A percentile compares a stretch with the other conserved stretches of the same genome.
These are phyloP conservation scores for Electrophaes corylata DNA, from an alignment of 2,888 invertebrate species.

Conservation along the genomic window DNA sequence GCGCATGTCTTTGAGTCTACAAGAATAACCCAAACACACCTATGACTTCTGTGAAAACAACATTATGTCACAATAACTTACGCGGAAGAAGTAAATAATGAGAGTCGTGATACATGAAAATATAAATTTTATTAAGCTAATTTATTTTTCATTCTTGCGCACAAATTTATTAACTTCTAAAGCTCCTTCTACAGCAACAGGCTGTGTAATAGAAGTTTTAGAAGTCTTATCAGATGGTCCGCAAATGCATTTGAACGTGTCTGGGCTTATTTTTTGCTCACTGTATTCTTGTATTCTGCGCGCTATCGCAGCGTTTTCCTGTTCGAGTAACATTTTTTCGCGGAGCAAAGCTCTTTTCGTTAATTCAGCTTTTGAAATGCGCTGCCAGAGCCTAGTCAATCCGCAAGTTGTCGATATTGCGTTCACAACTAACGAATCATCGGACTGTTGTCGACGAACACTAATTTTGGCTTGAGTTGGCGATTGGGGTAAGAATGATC, in stretches of 20 bases:
- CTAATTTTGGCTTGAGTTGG: conserved; percentile 53
- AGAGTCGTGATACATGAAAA: conserved; percentile 44
- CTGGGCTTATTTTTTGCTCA: conserved; percentile 49
- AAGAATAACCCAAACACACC: conserved; percentile 43
- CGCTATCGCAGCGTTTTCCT: conserved; percentile 62
- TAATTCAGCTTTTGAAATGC: conserved; percentile 70
- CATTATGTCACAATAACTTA: conserved; percentile 44
- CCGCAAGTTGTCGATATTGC: conserved; percentile 65
- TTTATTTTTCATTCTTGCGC: conserved; percentile 33
- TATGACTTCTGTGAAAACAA: conserved; percentile 37
- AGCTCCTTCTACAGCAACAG: conserved; percentile 62
- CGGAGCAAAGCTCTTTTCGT: conserved; percentile 64
- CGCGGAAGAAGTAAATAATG: conserved; percentile 41
- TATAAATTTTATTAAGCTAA: conserved; percentile 27
- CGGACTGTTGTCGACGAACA: conserved; percentile 54
- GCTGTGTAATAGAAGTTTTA: conserved; percentile 39
- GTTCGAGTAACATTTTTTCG: conserved; percentile 66
- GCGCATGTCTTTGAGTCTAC: conserved; percentile 45
- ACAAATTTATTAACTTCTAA: conserved; percentile 57
- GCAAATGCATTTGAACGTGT: conserved; percentile 56
- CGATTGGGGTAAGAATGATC: conserved; percentile 53
- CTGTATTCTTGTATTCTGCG: conserved; percentile 49
- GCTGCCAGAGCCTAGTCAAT: conserved; percentile 71
- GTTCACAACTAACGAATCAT: conserved; percentile 63
- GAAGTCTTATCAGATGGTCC: conserved; percentile 37